Base-by-base conservation (phyloP, 2,113 vertebrate species). In the Trichomycterus rosablanca region DNA sequence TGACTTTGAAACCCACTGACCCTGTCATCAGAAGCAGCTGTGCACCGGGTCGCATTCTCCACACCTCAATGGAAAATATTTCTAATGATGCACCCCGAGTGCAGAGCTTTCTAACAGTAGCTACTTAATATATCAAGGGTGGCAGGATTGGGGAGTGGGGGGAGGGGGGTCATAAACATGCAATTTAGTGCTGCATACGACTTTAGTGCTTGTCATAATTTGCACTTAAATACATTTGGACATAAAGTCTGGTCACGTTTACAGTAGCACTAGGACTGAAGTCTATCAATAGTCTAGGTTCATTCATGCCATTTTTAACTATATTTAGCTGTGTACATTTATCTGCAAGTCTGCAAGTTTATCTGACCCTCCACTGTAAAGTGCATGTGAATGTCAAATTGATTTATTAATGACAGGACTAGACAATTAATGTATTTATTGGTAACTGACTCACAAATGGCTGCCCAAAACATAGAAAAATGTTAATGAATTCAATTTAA, bases 231-330 rank as follows among this genome's bases (percentile, higher is more conserved):
- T 19, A 40, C 11, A n/a, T 40, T 48, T 35, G 19, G 9, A n/a
- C 15, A 19, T 7, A 11, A 15, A 39, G 15, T 1, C 14, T 58
- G 24, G 61, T 39, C 35, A 32, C 10, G 30, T 54, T 18, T 67
- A 72, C 70, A 63, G 70, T 72, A 67, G 48, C 18, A 34, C 63
- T 19, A 22, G 32, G 44, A 62, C 63, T 71, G 7, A 59, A 59
- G 59, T 42, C 59, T 45, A 48, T 59, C 54, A 63, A 57, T 61
- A 63, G 56, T 7, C 9, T 48, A 1, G 6, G 10, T 48, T 49
- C 53, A 37, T 24, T 28, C 28, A 46, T 20, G 18, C 11, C 18
- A 58, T 51, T 63, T 67, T 48, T 20, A 26, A 19, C 40, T 72
- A 67, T 63, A 63, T 67, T 67, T 72, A 63, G 59, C n/a, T 4